These are phyloP conservation scores for Chrosomus eos DNA, from an alignment of 2,797 vertebrate genomes.

Conservation along the genomic window DNA sequence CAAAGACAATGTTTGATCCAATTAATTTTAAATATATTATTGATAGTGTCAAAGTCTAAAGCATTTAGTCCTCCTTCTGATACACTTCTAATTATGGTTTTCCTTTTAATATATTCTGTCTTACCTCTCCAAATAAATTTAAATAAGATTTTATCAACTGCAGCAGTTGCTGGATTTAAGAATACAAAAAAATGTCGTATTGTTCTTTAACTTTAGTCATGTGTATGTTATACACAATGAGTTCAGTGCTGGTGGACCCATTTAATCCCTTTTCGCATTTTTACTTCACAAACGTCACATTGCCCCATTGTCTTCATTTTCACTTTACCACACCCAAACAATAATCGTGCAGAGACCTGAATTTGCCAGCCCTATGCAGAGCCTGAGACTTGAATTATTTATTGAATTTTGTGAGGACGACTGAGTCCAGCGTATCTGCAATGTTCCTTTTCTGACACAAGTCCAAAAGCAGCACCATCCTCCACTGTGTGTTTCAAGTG, in stretches of 20 bases:
- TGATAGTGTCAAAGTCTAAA: too few species aligned
- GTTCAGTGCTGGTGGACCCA: not conserved
- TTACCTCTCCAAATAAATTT: too few species aligned
- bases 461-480: conserved; percentile 70
- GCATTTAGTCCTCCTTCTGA: too few species aligned
- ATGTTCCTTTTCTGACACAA: conserved; percentile 60
- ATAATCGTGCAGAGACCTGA: not conserved
- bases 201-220: not conserved
- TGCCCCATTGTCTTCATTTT: not conserved
- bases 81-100: too few species aligned
- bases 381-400: conserved; percentile 74
- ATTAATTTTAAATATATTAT: too few species aligned
- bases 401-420: conserved; percentile 71
- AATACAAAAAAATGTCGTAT: too few species aligned
- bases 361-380: conserved; percentile 64
- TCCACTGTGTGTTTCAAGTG: not conserved
- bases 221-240: not conserved
- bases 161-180: not conserved
- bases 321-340: not conserved
- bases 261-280: not conserved
- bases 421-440: conserved; percentile 64
- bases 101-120: too few species aligned
- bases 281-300: not conserved
- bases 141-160: too few species aligned
- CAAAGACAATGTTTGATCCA: too few species aligned